These are phyloP conservation scores for Lycocorax pyrrhopterus DNA, from an alignment of 2,113 vertebrate species.

Conservation along the genomic window DNA sequence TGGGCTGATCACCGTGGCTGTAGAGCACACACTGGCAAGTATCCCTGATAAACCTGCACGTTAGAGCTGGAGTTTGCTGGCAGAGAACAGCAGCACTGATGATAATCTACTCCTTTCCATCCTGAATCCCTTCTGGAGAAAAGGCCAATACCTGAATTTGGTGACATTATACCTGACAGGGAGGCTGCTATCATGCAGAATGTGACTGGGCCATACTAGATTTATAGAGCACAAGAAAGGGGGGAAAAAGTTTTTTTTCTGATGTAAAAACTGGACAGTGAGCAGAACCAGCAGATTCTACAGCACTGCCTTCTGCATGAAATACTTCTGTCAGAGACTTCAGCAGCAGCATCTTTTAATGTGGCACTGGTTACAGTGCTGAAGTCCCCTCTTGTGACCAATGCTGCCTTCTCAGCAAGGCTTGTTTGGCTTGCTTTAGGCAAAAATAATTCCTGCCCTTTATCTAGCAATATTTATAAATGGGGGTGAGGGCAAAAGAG, in stretches of 20 bases:
- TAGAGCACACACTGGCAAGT: neutral
- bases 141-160: neutral
- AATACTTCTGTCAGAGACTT: neutral
- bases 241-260: neutral
- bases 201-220: too few relatives aligned
- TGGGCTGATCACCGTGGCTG: accelerated
- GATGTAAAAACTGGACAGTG: neutral
- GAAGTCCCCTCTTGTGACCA: neutral
- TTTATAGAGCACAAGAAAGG: neutral
- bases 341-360: neutral
- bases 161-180: neutral
- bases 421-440: accelerated
- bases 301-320: neutral
- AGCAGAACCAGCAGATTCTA: neutral
- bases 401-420: neutral
- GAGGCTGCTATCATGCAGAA: neutral
- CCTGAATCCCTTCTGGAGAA: neutral
- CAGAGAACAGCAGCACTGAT: neutral
- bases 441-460: neutral
- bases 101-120: neutral
- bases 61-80: neutral
- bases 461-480: neutral
- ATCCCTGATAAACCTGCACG: neutral
- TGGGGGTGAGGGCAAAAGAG: accelerated
- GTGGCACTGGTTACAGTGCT: neutral